Evolutionary conservation across 92 coral and sea anemone species (phyloP), one percentile per base, ranked within the genome.

Genomic region (Zoanthus sansibaricus): DNA sequence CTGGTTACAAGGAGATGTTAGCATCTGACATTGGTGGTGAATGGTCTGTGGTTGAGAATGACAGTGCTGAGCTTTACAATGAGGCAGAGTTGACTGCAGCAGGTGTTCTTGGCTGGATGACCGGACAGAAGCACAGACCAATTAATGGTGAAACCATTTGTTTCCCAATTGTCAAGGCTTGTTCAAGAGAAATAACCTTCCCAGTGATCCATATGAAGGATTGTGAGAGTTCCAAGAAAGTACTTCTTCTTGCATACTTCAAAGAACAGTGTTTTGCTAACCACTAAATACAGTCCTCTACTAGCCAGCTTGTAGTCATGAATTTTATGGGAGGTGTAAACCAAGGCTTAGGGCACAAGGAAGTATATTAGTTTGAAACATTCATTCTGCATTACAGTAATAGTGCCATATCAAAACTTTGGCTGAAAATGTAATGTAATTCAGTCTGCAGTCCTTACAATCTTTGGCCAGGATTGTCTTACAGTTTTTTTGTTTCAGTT

Each of bases 91-190:
- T 86, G 51, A 66, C 85, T 44, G 77, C 75, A 25, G 85, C 71
- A 64, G 89, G 89, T 86, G 78, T 86, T 72, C 80, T 86, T 30
- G 89, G 89, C 4, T 86, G 89, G 87, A 31, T 71, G 51, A 84
- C 82, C 0, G 88, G 88, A 49, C 83, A 84, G 51, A 55, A 62
- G 71, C 78, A 86, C 52, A 66, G 56, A 73, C 89, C 82, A 46
- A 68, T 86, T 62, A 20, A 13, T 42, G 62, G 84, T 25, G 86
- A 86, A 20, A 86, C 42, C 17, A 25, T 87, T 31, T 87, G 89
- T 69, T 87, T 87, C 64, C 86, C 89, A 4, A 59, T 68, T 71
- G 79, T 88, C n/a, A 78, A 86, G 45, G 91, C 91, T 9, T 88
- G 91, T 58, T 84, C 67, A 14, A 88, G 54, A 59, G 86, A 44